These are phyloP conservation scores for Muricea muricata DNA, from an alignment of 92 coral and sea anemone genomes.

Conservation along the genomic window DNA sequence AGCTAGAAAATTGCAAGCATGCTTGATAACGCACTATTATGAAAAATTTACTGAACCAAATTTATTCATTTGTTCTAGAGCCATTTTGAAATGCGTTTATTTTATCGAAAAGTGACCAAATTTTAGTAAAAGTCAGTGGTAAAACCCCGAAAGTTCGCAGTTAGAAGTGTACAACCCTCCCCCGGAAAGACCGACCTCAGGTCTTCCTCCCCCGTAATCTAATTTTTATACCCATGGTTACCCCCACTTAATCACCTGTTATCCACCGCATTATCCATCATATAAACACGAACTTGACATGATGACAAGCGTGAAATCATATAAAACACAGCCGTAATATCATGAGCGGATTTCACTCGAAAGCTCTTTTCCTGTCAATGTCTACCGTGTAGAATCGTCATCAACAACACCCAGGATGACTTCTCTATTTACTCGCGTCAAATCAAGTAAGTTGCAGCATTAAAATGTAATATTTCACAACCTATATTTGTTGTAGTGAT, in stretches of 20 bases:
- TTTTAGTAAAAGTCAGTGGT: too few species aligned
- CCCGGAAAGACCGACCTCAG: too few species aligned
- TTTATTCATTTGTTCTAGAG: too few species aligned
- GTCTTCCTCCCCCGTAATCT: background rate
- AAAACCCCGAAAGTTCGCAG: background rate
- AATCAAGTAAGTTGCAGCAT: slow-evolving; percentile 21
- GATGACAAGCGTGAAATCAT: background rate
- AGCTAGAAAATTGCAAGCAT: too few species aligned
- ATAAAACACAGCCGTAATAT: background rate
- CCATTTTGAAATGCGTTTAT: too few species aligned
- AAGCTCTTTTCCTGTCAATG: background rate
- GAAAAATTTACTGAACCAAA: too few species aligned
- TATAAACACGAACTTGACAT: background rate
- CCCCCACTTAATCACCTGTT: background rate
- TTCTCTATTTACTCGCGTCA: slow-evolving; percentile 5
- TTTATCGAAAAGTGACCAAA: too few species aligned
- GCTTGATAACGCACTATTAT: too few species aligned
- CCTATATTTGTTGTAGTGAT: background rate
- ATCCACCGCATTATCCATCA: too few species aligned
- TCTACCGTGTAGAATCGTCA: background rate
- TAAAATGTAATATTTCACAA: background rate
- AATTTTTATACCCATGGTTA: background rate
- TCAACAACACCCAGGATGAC: background rate
- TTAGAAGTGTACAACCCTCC: background rate
- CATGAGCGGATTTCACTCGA: background rate